These are phyloP conservation scores for Clarias macrocephalus DNA, from an alignment of 2,113 vertebrate genomes.

Conservation along the genomic window DNA sequence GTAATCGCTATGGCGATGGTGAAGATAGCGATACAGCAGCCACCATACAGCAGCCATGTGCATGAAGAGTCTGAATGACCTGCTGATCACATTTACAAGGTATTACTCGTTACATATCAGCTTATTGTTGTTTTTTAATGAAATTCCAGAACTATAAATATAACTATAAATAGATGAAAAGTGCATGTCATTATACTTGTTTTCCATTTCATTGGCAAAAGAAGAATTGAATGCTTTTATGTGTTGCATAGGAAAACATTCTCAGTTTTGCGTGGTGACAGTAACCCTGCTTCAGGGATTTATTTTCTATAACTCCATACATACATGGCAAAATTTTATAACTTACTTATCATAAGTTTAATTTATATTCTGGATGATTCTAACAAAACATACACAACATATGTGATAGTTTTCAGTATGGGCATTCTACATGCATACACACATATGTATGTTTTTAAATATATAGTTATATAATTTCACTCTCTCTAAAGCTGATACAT, in stretches of 20 bases:
- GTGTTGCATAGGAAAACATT: neutral
- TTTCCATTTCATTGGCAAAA: neutral
- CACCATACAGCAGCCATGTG: slow-evolving; percentile 24
- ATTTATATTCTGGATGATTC: neutral
- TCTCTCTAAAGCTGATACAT: too few species aligned
- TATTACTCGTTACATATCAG: too few species aligned
- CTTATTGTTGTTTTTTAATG: too few species aligned
- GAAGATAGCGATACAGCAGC: slow-evolving; percentile 10
- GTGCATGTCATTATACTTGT: neutral
- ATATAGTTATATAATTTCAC: too few species aligned
- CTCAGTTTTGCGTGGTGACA: neutral
- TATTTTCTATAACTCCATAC: neutral
- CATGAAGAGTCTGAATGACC: neutral
- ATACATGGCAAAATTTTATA: neutral
- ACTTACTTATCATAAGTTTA: neutral
- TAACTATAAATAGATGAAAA: too few species aligned
- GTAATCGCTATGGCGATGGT: neutral
- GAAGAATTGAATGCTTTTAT: neutral
- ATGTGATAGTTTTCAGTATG: too few species aligned
- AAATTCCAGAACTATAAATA: too few species aligned
- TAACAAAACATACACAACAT: neutral
- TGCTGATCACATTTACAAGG: neutral
- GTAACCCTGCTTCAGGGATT: neutral
- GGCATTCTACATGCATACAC: neutral
- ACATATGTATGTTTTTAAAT: too few species aligned